Conservation (phyloP, 2,888 invertebrate species). For the Agonopterix arenella region DNA sequence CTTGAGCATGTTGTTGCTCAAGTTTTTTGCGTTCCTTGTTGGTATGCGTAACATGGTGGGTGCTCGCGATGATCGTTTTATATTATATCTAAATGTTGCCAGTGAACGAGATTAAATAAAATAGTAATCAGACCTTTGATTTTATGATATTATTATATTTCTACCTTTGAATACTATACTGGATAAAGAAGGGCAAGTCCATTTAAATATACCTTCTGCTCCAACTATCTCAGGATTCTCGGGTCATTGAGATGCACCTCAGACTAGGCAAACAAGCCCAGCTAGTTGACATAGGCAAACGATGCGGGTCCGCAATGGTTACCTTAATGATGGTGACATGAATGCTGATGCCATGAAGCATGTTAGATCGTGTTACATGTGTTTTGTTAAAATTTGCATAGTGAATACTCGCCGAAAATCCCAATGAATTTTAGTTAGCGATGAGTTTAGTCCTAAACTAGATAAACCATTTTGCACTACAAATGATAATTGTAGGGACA, state of each 20-base stretch:
- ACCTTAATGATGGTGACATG: conserved; percentile 22
- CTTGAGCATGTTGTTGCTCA: conserved; percentile 4
- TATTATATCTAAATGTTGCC: too few relatives aligned
- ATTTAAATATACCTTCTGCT: too few relatives aligned
- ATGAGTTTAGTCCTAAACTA: background rate
- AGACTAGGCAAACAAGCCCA: conserved; percentile 42
- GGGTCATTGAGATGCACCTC: conserved; percentile 42
- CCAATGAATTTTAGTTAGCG: conserved; percentile 1
- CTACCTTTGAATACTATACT: too few relatives aligned
- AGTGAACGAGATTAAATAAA: too few relatives aligned
- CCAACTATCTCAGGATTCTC: too few relatives aligned
- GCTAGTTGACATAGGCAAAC: conserved; percentile 52
- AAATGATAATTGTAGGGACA: conserved; percentile 1
- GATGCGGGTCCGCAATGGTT: conserved; percentile 44
- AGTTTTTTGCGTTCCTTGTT: conserved; percentile 5
- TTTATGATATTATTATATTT: too few relatives aligned
- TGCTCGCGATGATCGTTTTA: background rate
- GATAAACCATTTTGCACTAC: background rate
- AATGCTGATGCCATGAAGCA: conserved; percentile 16
- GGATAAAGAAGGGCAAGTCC: too few relatives aligned
- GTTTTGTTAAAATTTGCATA: background rate
- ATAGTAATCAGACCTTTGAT: too few relatives aligned
- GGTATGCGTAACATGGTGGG: conserved; percentile 10
- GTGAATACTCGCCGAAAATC: background rate
- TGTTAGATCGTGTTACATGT: background rate